Evolutionary conservation across 2,888 invertebrate species (phyloP).

Genomic region (Lepidochitona cinerea): DNA sequence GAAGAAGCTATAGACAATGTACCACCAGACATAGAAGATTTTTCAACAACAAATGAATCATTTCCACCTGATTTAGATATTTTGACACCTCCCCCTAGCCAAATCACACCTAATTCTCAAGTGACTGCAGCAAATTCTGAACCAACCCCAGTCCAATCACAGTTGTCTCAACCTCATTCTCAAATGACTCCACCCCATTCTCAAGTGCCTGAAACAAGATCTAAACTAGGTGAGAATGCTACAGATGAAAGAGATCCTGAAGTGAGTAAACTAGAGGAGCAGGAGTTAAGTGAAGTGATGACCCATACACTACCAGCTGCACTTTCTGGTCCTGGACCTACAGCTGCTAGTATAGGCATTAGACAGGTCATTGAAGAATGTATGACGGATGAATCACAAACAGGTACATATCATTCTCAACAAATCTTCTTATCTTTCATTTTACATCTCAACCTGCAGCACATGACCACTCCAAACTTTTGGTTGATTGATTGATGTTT

Average conservation of each 20-base stretch:
- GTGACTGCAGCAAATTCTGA: neutral
- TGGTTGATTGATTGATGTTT: too few relatives aligned
- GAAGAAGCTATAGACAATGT: too few relatives aligned
- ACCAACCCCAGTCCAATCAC: neutral
- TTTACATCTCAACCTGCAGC: too few relatives aligned
- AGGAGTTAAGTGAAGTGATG: slow-evolving; percentile 41
- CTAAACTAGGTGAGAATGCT: neutral
- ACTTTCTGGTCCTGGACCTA: slow-evolving; percentile 42
- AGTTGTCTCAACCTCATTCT: neutral
- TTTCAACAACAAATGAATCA: too few relatives aligned
- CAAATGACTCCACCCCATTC: neutral
- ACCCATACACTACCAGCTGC: neutral
- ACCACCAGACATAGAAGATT: too few relatives aligned
- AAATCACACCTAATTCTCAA: neutral
- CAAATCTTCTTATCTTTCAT: too few relatives aligned
- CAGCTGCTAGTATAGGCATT: slow-evolving; percentile 84
- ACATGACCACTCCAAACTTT: too few relatives aligned
- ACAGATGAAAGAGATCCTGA: slow-evolving; percentile 50
- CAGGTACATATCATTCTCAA: too few relatives aligned
- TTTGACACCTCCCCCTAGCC: neutral
- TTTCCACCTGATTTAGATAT: neutral
- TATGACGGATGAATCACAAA: slow-evolving; percentile 34
- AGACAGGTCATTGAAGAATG: slow-evolving; percentile 75
- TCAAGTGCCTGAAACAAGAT: neutral
- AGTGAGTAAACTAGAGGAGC: slow-evolving; percentile 18